Evolutionary conservation across 2,797 vertebrate species (phyloP), one percentile per base, ranked within the genome.

Genomic region (Scomberomorus guttatus): DNA sequence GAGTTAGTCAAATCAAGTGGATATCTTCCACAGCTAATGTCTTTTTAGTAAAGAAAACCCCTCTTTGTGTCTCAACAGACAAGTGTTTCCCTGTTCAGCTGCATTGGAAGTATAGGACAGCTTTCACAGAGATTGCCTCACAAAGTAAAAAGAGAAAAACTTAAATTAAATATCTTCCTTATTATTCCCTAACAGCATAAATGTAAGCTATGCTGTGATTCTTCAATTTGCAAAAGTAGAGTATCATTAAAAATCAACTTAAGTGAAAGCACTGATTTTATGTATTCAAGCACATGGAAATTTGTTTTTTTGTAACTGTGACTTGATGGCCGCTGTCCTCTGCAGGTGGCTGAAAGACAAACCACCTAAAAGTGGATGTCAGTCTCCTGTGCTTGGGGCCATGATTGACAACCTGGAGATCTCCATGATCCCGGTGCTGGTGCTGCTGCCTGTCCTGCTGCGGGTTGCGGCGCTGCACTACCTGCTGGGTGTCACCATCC

Each of bases 381-480:
- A 95, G 59, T 94, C 89, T 27, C 93, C 94, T 18, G 93, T 96
- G n/a, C 85, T 94, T 22, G 94, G 91, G 24, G 93, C 95, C 0
- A 63, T 97, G 46, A 93, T 92, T 0, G 96, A 97, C 82, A 94
- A 95, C 52, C 83, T 97, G 50, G 96, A 98, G 32, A 79, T 97
- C 84, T 97, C 96, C 84, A 93, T 97, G 72, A 72, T 98, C 20
- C 97, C 97, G 0, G 97, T 96, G 0, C 94, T 99, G 29, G 25
- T 97, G 18, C 93, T 98, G 59, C 92, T 98, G 54, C 97, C 97
- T 0, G 81, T 97, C 25, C 92, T 97, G 57, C 95, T 99, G 5
- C 95, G 92, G 0, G 60, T 97, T 13, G 97, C 97, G 2, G 95
- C 98, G 0, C 92, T 97, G 90, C 97, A 98, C 80, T 93, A 95